Evolutionary conservation across 2,797 vertebrate species (phyloP).

Genomic region (Picus viridis): DNA sequence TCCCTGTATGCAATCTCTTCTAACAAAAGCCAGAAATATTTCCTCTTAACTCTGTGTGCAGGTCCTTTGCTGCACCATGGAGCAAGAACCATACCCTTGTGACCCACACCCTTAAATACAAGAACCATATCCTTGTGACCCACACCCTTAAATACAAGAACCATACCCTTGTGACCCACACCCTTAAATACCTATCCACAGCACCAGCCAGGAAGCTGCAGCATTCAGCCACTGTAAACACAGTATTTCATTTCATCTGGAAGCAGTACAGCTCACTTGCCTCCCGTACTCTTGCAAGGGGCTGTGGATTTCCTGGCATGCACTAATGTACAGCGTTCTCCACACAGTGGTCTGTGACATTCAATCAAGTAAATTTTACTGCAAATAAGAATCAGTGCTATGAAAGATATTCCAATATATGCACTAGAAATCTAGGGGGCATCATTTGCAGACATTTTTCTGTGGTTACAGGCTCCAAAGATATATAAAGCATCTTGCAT

Average conservation of each 20-base stretch:
- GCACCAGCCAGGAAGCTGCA: not conserved
- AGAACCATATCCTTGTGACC: not conserved
- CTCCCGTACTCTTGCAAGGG: not conserved
- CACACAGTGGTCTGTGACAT: not conserved
- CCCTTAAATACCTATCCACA: not conserved
- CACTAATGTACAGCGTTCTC: not conserved
- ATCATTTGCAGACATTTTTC: not conserved
- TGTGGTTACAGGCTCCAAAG: slow-evolving; percentile 1
- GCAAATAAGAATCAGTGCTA: not conserved
- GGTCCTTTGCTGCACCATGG: not conserved
- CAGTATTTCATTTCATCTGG: not conserved
- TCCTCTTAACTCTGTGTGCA: not conserved
- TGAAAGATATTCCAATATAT: not conserved
- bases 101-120: not conserved
- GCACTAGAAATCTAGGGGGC: not conserved
- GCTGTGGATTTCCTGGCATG: not conserved
- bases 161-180: not conserved
- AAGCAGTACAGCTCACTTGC: not conserved
- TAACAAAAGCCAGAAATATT: not conserved
- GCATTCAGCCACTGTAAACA: not conserved
- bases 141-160: not conserved
- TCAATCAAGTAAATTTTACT: not conserved
- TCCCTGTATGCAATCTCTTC: not conserved
- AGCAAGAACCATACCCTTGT: not conserved
- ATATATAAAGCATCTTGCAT: not conserved